These are phyloP conservation scores for Drosophila repleta DNA, from an alignment of 1,140 invertebrate genomes.

Conservation along the genomic window DNA sequence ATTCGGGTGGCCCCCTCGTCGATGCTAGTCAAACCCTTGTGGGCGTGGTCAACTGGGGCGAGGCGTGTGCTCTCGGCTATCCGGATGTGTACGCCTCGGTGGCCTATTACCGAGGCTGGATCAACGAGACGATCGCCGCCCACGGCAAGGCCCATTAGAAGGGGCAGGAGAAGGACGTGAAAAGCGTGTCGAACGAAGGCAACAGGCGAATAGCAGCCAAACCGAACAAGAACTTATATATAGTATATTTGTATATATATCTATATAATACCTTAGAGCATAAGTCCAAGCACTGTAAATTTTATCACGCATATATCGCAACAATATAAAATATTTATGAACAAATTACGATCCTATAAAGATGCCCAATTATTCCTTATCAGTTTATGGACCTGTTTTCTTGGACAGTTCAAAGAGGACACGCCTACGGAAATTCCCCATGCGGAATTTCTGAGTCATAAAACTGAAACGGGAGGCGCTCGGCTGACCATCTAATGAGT, in stretches of 20 bases:
- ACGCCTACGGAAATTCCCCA: constrained; percentile 1
- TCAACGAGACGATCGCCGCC: constrained; percentile 40
- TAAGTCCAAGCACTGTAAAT: constrained; percentile 44
- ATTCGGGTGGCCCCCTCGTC: constrained; percentile 84
- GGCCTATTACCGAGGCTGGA: constrained; percentile 82
- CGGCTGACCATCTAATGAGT: constrained; percentile 19
- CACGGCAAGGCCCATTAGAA: constrained; percentile 50
- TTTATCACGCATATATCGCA: constrained; percentile 49
- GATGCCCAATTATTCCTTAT: constrained; percentile 5
- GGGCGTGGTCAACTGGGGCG: constrained; percentile 85
- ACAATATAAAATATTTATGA: constrained; percentile 41
- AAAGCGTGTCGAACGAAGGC: neutral
- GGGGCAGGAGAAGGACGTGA: neutral
- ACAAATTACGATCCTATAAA: constrained; percentile 3
- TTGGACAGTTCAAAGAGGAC: neutral
- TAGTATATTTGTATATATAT: constrained; percentile 23
- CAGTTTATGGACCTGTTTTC: constrained; percentile 23
- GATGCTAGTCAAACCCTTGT: constrained; percentile 69
- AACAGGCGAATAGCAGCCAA: constrained; percentile 47
- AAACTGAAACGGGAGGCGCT: constrained; percentile 5
- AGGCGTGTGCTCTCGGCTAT: constrained; percentile 85
- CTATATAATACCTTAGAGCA: neutral
- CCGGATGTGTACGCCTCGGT: constrained; percentile 85
- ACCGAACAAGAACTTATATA: constrained; percentile 48
- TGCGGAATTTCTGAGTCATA: constrained; percentile 10